Conservation (phyloP, 2,888 invertebrate species). For the Junonia oenone region DNA sequence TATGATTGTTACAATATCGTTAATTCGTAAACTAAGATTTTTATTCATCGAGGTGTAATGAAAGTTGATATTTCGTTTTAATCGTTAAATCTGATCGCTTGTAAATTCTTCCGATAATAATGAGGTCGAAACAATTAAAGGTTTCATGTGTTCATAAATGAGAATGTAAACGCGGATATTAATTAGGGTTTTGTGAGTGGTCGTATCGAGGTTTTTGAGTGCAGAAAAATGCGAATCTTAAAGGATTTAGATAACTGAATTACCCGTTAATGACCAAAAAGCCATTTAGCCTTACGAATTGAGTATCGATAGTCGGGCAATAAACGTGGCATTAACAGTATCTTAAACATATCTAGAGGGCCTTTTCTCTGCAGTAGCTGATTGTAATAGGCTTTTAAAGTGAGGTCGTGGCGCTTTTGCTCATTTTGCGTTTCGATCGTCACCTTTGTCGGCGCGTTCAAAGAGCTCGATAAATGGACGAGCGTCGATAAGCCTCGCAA, state of each 20-base stretch:
- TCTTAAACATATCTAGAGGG: conserved; percentile 28
- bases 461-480: conserved; percentile 62
- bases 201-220: conserved; percentile 8
- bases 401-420: conserved; percentile 37
- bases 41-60: conserved; percentile 27
- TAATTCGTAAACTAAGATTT: conserved; percentile 26
- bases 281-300: conserved; percentile 16
- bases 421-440: conserved; percentile 59
- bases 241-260: conserved; percentile 20
- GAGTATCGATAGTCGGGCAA: conserved; percentile 19
- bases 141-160: conserved; percentile 15
- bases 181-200: conserved; percentile 16
- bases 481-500: conserved; percentile 57
- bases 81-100: conserved; percentile 22
- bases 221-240: conserved; percentile 16
- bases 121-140: conserved; percentile 18
- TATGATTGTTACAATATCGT: conserved; percentile 31
- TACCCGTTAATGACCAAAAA: conserved; percentile 26
- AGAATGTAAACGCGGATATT: conserved; percentile 12
- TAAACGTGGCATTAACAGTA: conserved; percentile 23
- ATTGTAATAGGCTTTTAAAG: conserved; percentile 37
- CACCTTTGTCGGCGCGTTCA: conserved; percentile 72
- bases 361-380: conserved; percentile 26
- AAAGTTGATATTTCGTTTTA: conserved; percentile 29
- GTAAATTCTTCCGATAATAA: conserved; percentile 19